Evolutionary conservation across 2,113 vertebrate genomes (phyloP).

Genomic region (Prunella himalayana): DNA sequence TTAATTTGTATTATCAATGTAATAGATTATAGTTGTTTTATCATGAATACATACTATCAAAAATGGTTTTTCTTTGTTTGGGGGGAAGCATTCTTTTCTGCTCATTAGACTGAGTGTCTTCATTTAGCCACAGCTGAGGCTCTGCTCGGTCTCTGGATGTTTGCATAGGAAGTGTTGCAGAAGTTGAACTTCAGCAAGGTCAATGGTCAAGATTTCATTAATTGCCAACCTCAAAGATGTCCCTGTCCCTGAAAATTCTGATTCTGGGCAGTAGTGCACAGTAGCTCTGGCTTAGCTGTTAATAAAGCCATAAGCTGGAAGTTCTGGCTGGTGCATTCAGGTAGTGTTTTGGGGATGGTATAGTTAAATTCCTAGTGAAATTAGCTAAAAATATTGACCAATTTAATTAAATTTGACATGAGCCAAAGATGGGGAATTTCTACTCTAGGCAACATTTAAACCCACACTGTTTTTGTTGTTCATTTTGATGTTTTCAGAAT

Average conservation of each 20-base stretch:
- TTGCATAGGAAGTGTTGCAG: not conserved
- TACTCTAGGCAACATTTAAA: not conserved
- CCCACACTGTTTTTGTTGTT: not conserved
- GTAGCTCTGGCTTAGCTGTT: not conserved
- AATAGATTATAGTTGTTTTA: not conserved
- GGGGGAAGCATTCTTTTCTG: not conserved
- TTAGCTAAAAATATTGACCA: not conserved
- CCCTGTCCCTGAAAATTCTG: not conserved
- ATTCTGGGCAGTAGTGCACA: not conserved
- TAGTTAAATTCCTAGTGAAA: not conserved
- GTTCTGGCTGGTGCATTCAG: not conserved
- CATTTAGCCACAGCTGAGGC: not conserved
- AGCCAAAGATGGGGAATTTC: not conserved
- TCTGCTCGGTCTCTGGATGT: not conserved
- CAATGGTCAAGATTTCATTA: not conserved
- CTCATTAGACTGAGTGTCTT: not conserved
- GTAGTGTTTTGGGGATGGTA: not conserved
- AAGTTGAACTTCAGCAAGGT: not conserved
- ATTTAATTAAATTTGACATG: not conserved
- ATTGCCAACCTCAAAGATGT: not conserved
- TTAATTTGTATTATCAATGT: not conserved
- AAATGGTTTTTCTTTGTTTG: not conserved
- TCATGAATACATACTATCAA: not conserved
- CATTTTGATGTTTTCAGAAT: not conserved
- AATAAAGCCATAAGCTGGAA: not conserved